Evolutionary conservation across 2,888 invertebrate species (phyloP).

Genomic region (Dolichopus griseipennis): DNA sequence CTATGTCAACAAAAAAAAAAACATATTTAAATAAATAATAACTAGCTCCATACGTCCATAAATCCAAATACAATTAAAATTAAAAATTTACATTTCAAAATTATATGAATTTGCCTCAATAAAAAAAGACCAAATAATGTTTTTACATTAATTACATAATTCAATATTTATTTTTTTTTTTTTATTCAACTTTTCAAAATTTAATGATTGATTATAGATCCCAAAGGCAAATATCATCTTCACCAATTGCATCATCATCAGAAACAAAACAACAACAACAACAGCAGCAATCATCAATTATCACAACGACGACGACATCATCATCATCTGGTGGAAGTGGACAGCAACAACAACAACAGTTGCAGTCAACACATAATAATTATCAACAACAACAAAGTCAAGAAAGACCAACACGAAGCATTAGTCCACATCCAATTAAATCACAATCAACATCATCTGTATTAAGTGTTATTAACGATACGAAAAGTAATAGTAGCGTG

Average conservation of each 20-base stretch:
- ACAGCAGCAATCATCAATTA: constrained; percentile 20
- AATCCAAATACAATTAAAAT: too few species aligned
- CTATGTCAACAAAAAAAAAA: too few species aligned
- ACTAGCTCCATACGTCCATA: too few species aligned
- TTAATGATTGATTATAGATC: constrained; percentile 23
- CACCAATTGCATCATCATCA: constrained; percentile 17
- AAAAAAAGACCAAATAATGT: too few species aligned
- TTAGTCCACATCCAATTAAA: constrained; percentile 29
- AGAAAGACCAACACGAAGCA: constrained; percentile 26
- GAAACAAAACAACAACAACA: constrained; percentile 20
- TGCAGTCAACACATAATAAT: constrained; percentile 26
- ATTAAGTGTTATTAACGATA: constrained; percentile 23
- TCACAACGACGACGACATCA: constrained; percentile 27
- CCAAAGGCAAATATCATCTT: constrained; percentile 28
- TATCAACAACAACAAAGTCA: constrained; percentile 5
- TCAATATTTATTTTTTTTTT: too few species aligned
- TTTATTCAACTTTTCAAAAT: too few species aligned
- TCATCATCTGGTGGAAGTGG: not conserved
- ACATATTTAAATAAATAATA: too few species aligned
- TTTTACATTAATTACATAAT: too few species aligned
- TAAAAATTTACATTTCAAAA: too few species aligned
- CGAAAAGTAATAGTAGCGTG: constrained; percentile 21
- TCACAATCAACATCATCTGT: constrained; percentile 26
- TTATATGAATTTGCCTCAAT: too few species aligned
- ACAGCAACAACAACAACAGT: constrained; percentile 24